Evolutionary conservation across 92 coral and sea anemone genomes (phyloP).

Genomic region (Parazoanthus atlanticus): DNA sequence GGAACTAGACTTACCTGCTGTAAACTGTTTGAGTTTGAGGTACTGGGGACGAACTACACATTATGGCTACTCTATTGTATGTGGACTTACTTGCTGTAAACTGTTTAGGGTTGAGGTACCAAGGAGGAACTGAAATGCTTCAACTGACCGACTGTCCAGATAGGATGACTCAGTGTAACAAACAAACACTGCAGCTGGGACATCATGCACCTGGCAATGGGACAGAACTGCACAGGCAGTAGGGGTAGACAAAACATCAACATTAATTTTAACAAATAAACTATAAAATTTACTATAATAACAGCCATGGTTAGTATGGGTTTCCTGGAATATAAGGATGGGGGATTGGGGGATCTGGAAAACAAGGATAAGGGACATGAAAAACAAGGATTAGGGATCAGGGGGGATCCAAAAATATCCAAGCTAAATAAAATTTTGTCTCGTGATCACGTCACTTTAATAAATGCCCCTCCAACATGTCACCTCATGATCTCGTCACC

Average conservation of each 20-base stretch:
- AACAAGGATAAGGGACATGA: no score
- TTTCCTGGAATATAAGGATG: no score
- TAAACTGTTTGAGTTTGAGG: slow-evolving; percentile 54
- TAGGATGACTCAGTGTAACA: slow-evolving; percentile 77
- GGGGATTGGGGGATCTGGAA: no score
- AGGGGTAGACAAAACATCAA: background rate
- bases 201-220: slow-evolving; percentile 73
- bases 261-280: no score
- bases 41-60: slow-evolving; percentile 49
- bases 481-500: no score
- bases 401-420: no score
- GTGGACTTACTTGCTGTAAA: slow-evolving; percentile 64
- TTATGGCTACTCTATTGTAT: background rate
- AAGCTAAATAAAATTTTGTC: no score
- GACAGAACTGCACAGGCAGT: slow-evolving; percentile 63
- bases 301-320: no score
- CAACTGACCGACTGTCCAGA: slow-evolving; percentile 74
- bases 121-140: slow-evolving; percentile 72
- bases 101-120: slow-evolving; percentile 47
- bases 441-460: no score
- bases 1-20: slow-evolving; percentile 64
- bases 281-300: no score
- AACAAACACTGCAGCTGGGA: slow-evolving; percentile 84
- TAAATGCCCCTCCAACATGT: no score
- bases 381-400: no score